A percentile compares a stretch with the other conserved stretches of the same genome.
Conservation (phyloP, 1,140 invertebrate species). For the Dendrolimus punctatus region DNA sequence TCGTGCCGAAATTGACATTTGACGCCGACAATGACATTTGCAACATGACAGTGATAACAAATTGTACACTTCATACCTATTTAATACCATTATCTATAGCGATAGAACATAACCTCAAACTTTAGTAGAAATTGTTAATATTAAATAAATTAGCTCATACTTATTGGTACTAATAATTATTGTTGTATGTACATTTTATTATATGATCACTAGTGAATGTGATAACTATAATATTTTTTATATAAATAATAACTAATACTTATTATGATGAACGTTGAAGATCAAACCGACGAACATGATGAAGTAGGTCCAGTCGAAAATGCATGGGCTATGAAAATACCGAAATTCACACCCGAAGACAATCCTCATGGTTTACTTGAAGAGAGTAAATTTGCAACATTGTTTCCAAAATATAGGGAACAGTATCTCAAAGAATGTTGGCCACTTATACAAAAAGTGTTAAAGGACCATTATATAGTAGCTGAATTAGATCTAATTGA, state of each 20-base stretch:
- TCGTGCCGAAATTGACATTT: too few species aligned
- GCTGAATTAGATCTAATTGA: slow-evolving; percentile 96
- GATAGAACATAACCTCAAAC: too few species aligned
- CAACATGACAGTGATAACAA: too few species aligned
- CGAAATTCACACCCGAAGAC: slow-evolving; percentile 91
- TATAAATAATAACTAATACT: background rate
- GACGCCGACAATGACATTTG: too few species aligned
- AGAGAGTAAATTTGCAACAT: slow-evolving; percentile 81
- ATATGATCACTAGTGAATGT: too few species aligned
- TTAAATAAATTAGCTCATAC: too few species aligned
- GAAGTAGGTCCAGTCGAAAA: slow-evolving; percentile 78
- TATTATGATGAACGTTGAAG: slow-evolving; percentile 24
- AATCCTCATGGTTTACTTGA: slow-evolving; percentile 87
- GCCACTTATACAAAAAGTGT: slow-evolving; percentile 92
- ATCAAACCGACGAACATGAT: slow-evolving; percentile 18
- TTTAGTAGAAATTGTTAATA: too few species aligned
- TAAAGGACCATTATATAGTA: slow-evolving; percentile 85
- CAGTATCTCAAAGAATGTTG: slow-evolving; percentile 97
- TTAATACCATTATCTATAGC: too few species aligned
- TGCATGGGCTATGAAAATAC: slow-evolving; percentile 92
- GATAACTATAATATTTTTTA: too few species aligned
- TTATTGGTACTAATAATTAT: too few species aligned
- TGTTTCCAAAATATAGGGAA: slow-evolving; percentile 92
- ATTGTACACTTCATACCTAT: too few species aligned
- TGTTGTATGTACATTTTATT: too few species aligned